phyloP scores from a whole-genome alignment of 1,140 invertebrate genomes.

The Zaprionus gabonicus region DNA sequence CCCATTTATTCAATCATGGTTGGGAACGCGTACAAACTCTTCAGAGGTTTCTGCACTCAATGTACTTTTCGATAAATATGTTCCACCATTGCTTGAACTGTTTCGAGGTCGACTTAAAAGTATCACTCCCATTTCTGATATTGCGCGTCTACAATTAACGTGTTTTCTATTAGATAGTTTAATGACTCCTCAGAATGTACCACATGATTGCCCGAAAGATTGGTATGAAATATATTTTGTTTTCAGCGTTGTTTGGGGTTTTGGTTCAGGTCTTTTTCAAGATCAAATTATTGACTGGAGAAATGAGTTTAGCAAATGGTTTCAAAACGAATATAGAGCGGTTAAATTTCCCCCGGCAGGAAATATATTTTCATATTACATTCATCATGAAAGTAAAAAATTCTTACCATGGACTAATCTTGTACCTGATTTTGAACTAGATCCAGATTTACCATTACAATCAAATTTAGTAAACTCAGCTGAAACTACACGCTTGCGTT shows the following conservation, averaged over 20 bases:
- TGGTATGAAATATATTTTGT: constrained; percentile 97
- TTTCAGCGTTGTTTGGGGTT: constrained; percentile 96
- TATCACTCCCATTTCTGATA: constrained; percentile 95
- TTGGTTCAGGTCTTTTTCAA: constrained; percentile 95
- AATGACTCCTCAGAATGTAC: constrained; percentile 91
- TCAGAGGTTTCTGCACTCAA: constrained; percentile 91
- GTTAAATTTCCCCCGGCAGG: constrained; percentile 93
- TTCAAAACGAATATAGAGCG: constrained; percentile 94
- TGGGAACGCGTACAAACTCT: constrained; percentile 90
- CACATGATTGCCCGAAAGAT: constrained; percentile 95
- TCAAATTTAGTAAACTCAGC: constrained; percentile 93
- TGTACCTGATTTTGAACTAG: constrained; percentile 92
- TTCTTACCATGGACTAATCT: constrained; percentile 94
- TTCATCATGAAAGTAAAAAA: constrained; percentile 93
- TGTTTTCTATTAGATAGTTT: constrained; percentile 95
- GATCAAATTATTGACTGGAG: constrained; percentile 95
- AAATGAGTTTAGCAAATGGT: constrained; percentile 92
- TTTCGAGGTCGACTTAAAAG: constrained; percentile 93
- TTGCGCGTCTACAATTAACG: constrained; percentile 94
- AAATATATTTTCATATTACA: constrained; percentile 95
- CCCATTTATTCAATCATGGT: constrained; percentile 95
- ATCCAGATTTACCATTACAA: constrained; percentile 94
- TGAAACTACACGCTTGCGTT: constrained; percentile 94
- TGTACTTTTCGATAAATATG: constrained; percentile 97
- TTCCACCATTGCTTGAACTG: constrained; percentile 92